phyloP scores from a whole-genome alignment of 2,797 vertebrate species.

The Hephaestus fuliginosus region DNA sequence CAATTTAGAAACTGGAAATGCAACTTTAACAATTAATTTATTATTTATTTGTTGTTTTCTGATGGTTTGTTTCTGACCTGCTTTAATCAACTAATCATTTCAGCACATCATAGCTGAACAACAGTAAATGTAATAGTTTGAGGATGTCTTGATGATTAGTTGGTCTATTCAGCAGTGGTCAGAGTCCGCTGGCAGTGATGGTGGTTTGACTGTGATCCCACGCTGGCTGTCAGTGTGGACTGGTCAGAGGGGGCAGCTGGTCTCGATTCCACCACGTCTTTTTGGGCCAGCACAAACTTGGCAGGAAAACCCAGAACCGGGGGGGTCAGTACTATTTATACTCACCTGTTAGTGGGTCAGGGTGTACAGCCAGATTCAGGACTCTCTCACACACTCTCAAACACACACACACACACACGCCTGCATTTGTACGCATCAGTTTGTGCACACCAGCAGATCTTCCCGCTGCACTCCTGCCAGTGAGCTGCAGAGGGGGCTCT shows the following conservation, averaged over 20 bases:
- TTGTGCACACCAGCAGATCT: slow-evolving; percentile 3
- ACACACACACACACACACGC: slow-evolving; percentile 10
- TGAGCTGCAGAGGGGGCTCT: slow-evolving; percentile 78
- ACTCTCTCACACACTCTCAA: slow-evolving; percentile 7
- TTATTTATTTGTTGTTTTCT: not conserved
- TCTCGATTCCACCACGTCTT: slow-evolving; percentile 33
- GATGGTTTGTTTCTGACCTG: not conserved
- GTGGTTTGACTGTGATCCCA: slow-evolving; percentile 22
- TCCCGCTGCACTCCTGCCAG: slow-evolving; percentile 41
- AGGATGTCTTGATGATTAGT: slow-evolving; percentile 22
- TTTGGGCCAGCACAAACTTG: slow-evolving; percentile 41
- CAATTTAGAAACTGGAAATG: not conserved
- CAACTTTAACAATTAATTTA: not conserved
- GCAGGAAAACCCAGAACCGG: slow-evolving; percentile 34
- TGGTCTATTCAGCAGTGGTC: slow-evolving; percentile 12
- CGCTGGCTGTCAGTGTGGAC: not conserved
- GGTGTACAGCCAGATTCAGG: slow-evolving; percentile 58
- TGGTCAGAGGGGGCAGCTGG: not conserved
- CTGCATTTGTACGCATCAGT: not conserved
- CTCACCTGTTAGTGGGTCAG: slow-evolving; percentile 59
- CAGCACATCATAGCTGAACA: not conserved
- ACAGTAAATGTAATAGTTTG: not conserved
- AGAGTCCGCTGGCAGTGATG: slow-evolving; percentile 26
- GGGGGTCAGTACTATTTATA: slow-evolving; percentile 60
- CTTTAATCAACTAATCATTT: not conserved